Evolutionary conservation across 2,888 invertebrate species (phyloP).

Genomic region (Parnassius mnemosyne): DNA sequence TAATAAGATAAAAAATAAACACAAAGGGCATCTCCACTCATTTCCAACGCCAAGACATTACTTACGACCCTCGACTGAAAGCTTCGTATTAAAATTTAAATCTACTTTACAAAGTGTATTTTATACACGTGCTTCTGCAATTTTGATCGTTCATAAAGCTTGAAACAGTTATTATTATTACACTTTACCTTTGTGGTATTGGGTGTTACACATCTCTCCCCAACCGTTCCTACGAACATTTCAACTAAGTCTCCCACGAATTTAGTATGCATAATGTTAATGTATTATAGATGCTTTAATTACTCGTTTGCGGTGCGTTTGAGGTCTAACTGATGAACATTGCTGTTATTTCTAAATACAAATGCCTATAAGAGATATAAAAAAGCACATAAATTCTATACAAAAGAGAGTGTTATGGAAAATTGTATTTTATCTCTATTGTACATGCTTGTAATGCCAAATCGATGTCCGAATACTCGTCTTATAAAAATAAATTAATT

Average conservation of each 20-base stretch:
- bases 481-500: slow-evolving; percentile 64
- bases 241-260: slow-evolving; percentile 66
- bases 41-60: slow-evolving; percentile 73
- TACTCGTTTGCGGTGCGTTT: slow-evolving; percentile 70
- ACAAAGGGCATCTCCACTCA: slow-evolving; percentile 56
- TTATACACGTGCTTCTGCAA: slow-evolving; percentile 79
- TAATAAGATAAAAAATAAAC: neutral
- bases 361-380: neutral
- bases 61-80: slow-evolving; percentile 76
- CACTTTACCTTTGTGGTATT: slow-evolving; percentile 74
- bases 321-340: slow-evolving; percentile 46
- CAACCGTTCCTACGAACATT: slow-evolving; percentile 60
- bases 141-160: slow-evolving; percentile 80
- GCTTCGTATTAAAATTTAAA: slow-evolving; percentile 81
- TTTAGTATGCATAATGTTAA: slow-evolving; percentile 74
- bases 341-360: slow-evolving; percentile 1
- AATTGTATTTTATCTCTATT: slow-evolving; percentile 39
- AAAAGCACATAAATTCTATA: neutral
- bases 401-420: slow-evolving; percentile 2
- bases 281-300: slow-evolving; percentile 76
- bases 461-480: slow-evolving; percentile 48
- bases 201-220: slow-evolving; percentile 71
- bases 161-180: slow-evolving; percentile 77
- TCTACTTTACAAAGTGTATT: slow-evolving; percentile 81
- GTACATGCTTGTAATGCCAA: slow-evolving; percentile 49